phyloP scores from a whole-genome alignment of 2,888 invertebrate species.

The Biston stratarius region DNA sequence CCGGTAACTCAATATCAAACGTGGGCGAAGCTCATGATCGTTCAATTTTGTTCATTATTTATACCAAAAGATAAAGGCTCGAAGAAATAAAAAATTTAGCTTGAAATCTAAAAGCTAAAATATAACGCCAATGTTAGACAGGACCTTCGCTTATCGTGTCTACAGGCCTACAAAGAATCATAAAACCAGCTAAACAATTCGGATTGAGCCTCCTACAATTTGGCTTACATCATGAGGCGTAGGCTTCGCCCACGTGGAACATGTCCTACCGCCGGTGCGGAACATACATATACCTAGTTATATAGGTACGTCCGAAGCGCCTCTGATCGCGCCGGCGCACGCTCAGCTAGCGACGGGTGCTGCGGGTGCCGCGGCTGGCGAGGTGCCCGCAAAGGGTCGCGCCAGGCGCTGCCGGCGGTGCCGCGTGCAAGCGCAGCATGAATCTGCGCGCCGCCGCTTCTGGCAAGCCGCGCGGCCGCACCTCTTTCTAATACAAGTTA shows the following conservation, averaged over 20 bases:
- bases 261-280: conserved; percentile 29
- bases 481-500: conserved; percentile 93
- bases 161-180: neutral
- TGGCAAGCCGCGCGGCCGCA: conserved; percentile 91
- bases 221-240: conserved; percentile 6
- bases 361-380: conserved; percentile 53
- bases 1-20: conserved; percentile 26
- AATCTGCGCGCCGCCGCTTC: conserved; percentile 82
- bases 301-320: conserved; percentile 22
- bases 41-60: neutral
- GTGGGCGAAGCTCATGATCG: conserved; percentile 23
- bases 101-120: neutral
- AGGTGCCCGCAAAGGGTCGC: conserved; percentile 51
- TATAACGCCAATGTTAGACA: neutral
- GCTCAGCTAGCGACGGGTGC: conserved; percentile 64
- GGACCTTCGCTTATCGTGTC: neutral
- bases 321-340: conserved; percentile 25
- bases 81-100: neutral
- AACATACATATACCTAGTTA: conserved; percentile 23
- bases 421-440: conserved; percentile 87
- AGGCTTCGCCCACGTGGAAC: conserved; percentile 27
- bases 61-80: neutral
- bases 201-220: conserved; percentile 8
- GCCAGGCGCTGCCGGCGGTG: conserved; percentile 80
- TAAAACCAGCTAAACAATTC: neutral